Evolutionary conservation across 2,797 vertebrate species (phyloP).

Genomic region (Clarias laeviceps): DNA sequence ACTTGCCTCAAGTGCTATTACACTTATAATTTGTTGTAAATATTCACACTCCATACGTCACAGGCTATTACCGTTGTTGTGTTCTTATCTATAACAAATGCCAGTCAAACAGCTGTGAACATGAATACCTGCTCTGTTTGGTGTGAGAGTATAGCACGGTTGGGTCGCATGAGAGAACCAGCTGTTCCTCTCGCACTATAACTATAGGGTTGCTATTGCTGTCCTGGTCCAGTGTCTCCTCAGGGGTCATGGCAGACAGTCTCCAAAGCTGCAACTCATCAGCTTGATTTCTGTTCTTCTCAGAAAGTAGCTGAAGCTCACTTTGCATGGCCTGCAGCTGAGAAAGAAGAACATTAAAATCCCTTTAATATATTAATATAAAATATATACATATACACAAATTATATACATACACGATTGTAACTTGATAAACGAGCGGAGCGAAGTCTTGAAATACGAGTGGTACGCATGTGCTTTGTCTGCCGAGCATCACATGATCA

Average conservation of each 20-base stretch:
- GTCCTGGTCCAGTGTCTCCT: conserved; percentile 32
- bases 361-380: not conserved
- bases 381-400: too few species aligned
- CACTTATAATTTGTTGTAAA: not conserved
- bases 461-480: too few species aligned
- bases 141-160: conserved; percentile 62
- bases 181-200: conserved; percentile 71
- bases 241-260: conserved; percentile 31
- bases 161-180: conserved; percentile 71
- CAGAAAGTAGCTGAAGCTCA: conserved; percentile 63
- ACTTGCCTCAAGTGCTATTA: conserved; percentile 38
- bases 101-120: conserved; percentile 9
- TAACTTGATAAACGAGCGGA: too few species aligned
- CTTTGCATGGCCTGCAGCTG: conserved; percentile 73
- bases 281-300: conserved; percentile 67
- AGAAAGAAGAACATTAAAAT: conserved; percentile 21
- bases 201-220: conserved; percentile 53
- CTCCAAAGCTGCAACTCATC: conserved; percentile 75
- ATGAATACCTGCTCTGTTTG: conserved; percentile 70
- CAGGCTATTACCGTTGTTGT: conserved; percentile 1
- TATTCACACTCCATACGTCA: conserved; percentile 25
- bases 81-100: conserved; percentile 42
- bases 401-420: too few species aligned
- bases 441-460: too few species aligned
- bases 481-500: too few species aligned